Percentiles rank a stretch among this genome's conserved stretches.
phyloP scores from a whole-genome alignment of 1,140 invertebrate species.

The Panagrolaimus sp. region DNA sequence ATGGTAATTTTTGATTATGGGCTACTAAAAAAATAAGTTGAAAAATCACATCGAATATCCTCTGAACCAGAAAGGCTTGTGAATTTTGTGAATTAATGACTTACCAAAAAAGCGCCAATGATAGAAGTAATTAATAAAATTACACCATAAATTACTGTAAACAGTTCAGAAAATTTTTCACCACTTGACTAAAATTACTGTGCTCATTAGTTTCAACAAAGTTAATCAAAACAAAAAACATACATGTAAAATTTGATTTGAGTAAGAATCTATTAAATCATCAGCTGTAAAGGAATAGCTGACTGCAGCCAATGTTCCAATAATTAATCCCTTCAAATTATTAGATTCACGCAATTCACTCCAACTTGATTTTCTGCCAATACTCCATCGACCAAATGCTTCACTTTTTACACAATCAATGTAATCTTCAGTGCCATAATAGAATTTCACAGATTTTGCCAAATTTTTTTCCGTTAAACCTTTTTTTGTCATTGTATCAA shows the following conservation, averaged over 20 bases:
- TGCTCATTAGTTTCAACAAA: too few species aligned
- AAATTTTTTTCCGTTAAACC: not conserved
- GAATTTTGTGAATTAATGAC: too few species aligned
- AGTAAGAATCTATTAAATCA: constrained; percentile 42
- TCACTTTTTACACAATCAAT: not conserved
- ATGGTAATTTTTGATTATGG: too few species aligned
- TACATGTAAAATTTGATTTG: constrained; percentile 35
- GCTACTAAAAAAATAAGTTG: too few species aligned
- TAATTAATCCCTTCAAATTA: constrained; percentile 15
- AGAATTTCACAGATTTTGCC: constrained; percentile 4
- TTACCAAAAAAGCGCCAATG: constrained; percentile 34
- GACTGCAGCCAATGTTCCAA: constrained; percentile 23
- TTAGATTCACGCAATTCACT: not conserved
- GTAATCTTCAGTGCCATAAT: not conserved
- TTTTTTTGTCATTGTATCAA: not conserved
- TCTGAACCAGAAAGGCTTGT: too few species aligned
- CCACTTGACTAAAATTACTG: not conserved
- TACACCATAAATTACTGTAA: constrained; percentile 32
- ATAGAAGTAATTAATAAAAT: constrained; percentile 35
- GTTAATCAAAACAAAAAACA: not conserved
- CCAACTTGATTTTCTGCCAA: not conserved
- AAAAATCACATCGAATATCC: too few species aligned
- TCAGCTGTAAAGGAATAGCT: constrained; percentile 39
- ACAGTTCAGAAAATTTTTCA: not conserved
- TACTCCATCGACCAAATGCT: not conserved